Evolutionary conservation across 2,797 vertebrate genomes (phyloP), one percentile per base, ranked within the genome.

Genomic region (Bovichtus variegatus): DNA sequence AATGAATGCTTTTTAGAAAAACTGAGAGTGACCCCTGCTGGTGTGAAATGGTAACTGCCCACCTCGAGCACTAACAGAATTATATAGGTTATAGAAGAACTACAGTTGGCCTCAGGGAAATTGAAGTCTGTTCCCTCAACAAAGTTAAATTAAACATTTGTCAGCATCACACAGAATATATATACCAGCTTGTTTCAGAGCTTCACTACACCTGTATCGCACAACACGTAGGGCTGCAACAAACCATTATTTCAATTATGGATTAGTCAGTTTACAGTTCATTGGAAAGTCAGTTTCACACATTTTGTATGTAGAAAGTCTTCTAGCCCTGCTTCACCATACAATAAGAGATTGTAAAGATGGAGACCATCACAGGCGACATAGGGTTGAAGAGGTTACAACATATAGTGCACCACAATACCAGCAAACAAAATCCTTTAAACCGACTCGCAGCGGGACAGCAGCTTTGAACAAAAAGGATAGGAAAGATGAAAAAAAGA

Each of bases 11-110:
- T 60, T 41, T 25, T 46, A 50, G 6, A 16, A 70, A 13, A 67
- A 49, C 57, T 44, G n/a, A 87, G 55, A 46, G 40, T 80, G 87
- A 66, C 86, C 78, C 85, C 92, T 91, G 54, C 72, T 91, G 93
- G 81, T 68, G 9, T 13, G 9, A 51, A 31, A 31, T 3, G 11
- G 36, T 71, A 64, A 79, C 69, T 78, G 76, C 51, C 50, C 9
- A 3, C 4, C 16, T 59, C 4, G 1, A 49, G 31, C 2, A 36
- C n/a, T 15, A 65, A 25, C 43, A 34, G 34, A 5, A 47, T 34
- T 34, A 9, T 9, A 1, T 34, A 10, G 58, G 31, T 29, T 55
- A 0, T 8, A 3, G 19, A 29, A 11, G 16, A 55, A 41, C 1
- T 6, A 2, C 10, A 6, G 54, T 46, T 64, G 40, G 41, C 55